phyloP scores from a whole-genome alignment of 30 jellyfish, hydroid and myxozoan species.

The Aurelia coerulea region DNA sequence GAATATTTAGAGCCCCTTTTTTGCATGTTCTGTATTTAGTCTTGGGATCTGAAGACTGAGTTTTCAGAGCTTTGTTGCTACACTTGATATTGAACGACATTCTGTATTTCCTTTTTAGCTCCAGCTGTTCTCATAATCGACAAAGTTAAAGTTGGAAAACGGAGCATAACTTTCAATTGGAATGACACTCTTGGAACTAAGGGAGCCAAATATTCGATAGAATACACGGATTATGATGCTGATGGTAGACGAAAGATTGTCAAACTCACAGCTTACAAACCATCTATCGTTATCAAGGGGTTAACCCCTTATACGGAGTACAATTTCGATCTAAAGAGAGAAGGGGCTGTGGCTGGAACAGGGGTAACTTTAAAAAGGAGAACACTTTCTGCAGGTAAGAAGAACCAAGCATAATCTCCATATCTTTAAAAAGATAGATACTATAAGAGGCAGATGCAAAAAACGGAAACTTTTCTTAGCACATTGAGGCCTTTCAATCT shows the following conservation, averaged over 20 bases:
- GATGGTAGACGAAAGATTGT: conserved; percentile 57
- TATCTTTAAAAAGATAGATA: no score
- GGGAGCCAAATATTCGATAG: conserved; percentile 26
- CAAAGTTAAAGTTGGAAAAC: conserved; percentile 28
- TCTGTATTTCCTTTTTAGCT: conserved; percentile 37
- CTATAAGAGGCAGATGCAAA: no score
- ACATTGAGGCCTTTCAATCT: no score
- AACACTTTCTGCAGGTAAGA: conserved; percentile 76
- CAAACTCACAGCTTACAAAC: conserved; percentile 32
- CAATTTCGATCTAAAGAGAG: conserved; percentile 57
- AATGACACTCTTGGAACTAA: conserved; percentile 33
- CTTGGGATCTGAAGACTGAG: no score
- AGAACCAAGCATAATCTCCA: background rate
- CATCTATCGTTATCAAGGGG: conserved; percentile 46
- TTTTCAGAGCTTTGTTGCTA: no score
- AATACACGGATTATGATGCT: conserved; percentile 60
- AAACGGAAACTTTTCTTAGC: no score
- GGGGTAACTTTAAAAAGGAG: conserved; percentile 36
- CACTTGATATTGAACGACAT: no score
- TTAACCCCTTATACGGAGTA: conserved; percentile 84
- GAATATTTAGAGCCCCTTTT: no score
- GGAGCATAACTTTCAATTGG: conserved; percentile 75
- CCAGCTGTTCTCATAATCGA: conserved; percentile 53
- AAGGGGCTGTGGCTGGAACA: conserved; percentile 55
- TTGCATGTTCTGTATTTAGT: no score